Evolutionary conservation across 2,113 vertebrate genomes (phyloP).

Genomic region (Lipophrys pholis): DNA sequence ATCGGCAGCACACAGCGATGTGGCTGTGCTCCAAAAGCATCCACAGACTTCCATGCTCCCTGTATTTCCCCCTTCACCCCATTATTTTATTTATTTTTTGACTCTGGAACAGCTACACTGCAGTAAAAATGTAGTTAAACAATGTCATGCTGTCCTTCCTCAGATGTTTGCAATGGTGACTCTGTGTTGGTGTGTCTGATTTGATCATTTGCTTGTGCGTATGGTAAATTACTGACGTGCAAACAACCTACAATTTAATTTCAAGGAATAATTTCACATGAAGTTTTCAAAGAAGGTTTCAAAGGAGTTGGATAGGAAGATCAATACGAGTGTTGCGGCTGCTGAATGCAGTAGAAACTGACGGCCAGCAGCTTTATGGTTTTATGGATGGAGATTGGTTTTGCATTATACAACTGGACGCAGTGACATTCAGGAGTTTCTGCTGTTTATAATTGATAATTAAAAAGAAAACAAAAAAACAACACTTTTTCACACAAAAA

Average conservation of each 20-base stretch:
- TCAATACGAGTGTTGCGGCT: not conserved
- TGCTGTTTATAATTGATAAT: not conserved
- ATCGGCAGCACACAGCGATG: constrained; percentile 46
- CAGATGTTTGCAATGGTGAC: constrained; percentile 4
- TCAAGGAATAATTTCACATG: not conserved
- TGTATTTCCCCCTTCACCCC: not conserved
- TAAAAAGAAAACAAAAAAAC: not conserved
- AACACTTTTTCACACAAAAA: not conserved
- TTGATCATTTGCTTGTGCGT: not conserved
- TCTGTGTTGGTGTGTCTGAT: constrained; percentile 1
- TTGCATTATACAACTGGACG: not conserved
- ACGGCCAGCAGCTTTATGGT: not conserved
- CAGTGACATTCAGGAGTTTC: constrained; percentile 9
- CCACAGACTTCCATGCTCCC: constrained; percentile 12
- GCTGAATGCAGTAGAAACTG: not conserved
- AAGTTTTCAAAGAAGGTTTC: too few species aligned
- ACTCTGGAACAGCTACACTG: not conserved
- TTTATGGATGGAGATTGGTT: not conserved
- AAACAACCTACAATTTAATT: not conserved
- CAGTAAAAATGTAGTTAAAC: constrained; percentile 29
- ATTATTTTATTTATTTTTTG: constrained; percentile 1
- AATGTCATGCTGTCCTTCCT: constrained; percentile 21
- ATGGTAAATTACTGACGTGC: not conserved
- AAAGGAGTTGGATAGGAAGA: not conserved
- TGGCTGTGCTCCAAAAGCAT: constrained; percentile 12